A percentile compares a stretch with the other conserved stretches of the same genome.
Evolutionary conservation across 2,113 vertebrate species (phyloP).

Genomic region (Lycocorax pyrrhopterus): DNA sequence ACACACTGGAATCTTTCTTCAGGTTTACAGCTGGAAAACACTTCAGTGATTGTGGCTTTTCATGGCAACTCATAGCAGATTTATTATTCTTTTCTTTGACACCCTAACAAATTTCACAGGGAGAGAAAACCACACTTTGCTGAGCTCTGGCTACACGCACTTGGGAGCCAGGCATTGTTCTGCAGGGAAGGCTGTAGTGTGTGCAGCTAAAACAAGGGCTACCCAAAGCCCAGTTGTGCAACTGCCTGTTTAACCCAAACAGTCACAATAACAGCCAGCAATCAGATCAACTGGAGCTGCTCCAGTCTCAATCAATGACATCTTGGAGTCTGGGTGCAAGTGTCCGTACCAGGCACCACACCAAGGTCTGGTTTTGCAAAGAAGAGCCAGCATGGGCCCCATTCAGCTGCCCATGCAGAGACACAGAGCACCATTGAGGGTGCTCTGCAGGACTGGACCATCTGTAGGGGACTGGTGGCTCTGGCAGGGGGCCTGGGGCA

Average conservation of each 20-base stretch:
- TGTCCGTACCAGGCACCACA: not conserved
- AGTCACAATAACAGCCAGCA: not conserved
- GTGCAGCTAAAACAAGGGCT: not conserved
- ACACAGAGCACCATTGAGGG: not conserved
- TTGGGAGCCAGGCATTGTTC: not conserved
- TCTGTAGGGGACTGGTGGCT: not conserved
- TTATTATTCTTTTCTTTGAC: slow-evolving; percentile 19
- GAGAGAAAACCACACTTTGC: not conserved
- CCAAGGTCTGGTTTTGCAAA: not conserved
- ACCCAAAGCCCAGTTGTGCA: not conserved
- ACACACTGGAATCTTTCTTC: not conserved
- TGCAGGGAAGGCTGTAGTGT: not conserved
- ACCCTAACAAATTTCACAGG: not conserved
- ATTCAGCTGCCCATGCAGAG: not conserved
- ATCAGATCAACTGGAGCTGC: not conserved
- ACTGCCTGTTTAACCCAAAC: not conserved
- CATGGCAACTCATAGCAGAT: slow-evolving; percentile 1
- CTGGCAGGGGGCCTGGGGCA: not conserved
- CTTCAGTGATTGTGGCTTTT: slow-evolving; percentile 8
- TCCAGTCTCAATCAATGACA: not conserved
- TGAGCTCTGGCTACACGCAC: not conserved
- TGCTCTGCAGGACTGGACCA: not conserved
- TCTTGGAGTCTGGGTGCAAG: not conserved
- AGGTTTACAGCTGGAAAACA: slow-evolving; percentile 20
- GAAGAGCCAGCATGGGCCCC: fast-evolving